Conservation (phyloP, 2,797 vertebrate species). For the Remorina albescens region DNA sequence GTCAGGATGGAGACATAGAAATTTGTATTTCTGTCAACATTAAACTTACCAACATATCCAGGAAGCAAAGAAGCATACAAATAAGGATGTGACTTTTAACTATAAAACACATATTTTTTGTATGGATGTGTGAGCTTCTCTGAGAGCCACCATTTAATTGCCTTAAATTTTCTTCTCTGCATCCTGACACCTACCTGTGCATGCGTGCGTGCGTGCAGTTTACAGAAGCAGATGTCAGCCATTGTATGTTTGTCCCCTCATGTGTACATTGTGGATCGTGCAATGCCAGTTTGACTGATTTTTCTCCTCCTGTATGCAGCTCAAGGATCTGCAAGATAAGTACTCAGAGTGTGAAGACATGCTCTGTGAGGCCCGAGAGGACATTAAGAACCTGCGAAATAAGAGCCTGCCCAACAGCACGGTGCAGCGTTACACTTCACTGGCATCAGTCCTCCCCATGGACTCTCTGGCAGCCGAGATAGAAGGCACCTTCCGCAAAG, state of each 20-base stretch:
- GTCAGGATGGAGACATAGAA: not conserved
- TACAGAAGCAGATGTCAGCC: not conserved
- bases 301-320: slow-evolving; percentile 76
- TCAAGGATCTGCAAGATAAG: slow-evolving; percentile 89
- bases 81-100: too few species aligned
- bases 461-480: slow-evolving; percentile 92
- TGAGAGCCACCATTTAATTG: not conserved
- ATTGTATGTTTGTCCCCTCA: not conserved
- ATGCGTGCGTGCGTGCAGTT: not conserved
- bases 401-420: slow-evolving; percentile 88
- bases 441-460: slow-evolving; percentile 88
- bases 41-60: not conserved
- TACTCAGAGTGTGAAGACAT: slow-evolving; percentile 87
- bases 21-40: not conserved
- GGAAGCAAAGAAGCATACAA: not conserved
- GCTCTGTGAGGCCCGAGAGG: slow-evolving; percentile 88
- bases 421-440: slow-evolving; percentile 86
- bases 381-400: slow-evolving; percentile 88
- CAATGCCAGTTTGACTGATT: slow-evolving; percentile 9
- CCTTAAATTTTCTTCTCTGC: not conserved
- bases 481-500: slow-evolving; percentile 89
- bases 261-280: not conserved
- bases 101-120: not conserved
- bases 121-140: not conserved
- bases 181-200: not conserved